Base-by-base conservation (phyloP, 2,888 invertebrate species). In the Trachelus troglodyta region DNA sequence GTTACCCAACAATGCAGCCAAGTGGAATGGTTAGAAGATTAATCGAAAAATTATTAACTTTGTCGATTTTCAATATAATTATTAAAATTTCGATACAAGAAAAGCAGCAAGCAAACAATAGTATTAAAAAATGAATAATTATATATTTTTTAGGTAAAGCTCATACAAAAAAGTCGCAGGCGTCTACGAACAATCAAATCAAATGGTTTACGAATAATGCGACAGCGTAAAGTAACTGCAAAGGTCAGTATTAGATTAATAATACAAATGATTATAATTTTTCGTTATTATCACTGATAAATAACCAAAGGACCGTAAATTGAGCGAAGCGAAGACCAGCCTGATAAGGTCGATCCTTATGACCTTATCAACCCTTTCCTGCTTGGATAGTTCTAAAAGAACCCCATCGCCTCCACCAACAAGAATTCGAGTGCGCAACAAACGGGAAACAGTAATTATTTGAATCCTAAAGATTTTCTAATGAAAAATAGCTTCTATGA, bases 151-250 rank as follows among this genome's bases (percentile, higher is more conserved):
- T 86, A 94, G 94, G 93, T 94, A 35, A 92, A 90, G 85, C 92
- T 91, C 83, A 88, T 94, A 76, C 94, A 94, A 88, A 92, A 93
- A 85, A 91, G 92, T 82, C 92, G 94, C 0, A 92, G 93, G 3
- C 93, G 93, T 81, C 87, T 94, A 0, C 92, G 93, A 81, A 91
- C 92, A 0, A 89, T 94, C 0, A 93, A 93, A 87, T 92, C 93
- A 87, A 93, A 92, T 69, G 94, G 93, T 31, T 91, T 92, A 84
- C 91, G 93, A 6, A 87, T 89, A 81, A 91, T 92, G 88, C 71
- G 71, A 33, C 71, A 71, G 1, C 71, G 71, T 56, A 56, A 56
- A 23, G 81, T 74, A 81, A 71, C 73, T 75, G 56, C 34, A 75
- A 84, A 78, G n/a, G 68, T 71, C 31, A 71, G 71, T 33, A 71